Percentiles rank a stretch among this genome's conserved stretches.
These are phyloP conservation scores for Hipposideros armiger DNA, from an alignment of 2,113 vertebrate species.

Conservation along the genomic window DNA sequence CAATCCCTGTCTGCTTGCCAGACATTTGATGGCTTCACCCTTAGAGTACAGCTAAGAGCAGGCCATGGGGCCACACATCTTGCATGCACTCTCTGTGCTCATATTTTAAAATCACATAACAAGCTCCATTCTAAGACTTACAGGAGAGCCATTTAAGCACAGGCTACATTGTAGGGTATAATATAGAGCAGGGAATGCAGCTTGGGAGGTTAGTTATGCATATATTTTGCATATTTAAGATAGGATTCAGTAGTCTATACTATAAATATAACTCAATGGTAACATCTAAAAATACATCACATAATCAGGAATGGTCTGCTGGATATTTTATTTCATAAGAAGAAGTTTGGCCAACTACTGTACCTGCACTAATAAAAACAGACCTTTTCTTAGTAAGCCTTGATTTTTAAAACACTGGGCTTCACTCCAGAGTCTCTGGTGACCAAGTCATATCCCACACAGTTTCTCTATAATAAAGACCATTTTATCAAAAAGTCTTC, in stretches of 20 bases:
- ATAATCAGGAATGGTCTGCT: constrained; percentile 75
- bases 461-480: constrained; percentile 26
- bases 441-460: neutral
- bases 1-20: neutral
- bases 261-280: constrained; percentile 76
- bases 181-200: constrained; percentile 62
- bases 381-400: constrained; percentile 31
- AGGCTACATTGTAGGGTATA: constrained; percentile 64
- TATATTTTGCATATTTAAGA: constrained; percentile 78
- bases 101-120: constrained; percentile 48
- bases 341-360: constrained; percentile 72
- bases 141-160: constrained; percentile 52
- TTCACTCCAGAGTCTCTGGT: neutral
- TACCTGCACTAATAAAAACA: constrained; percentile 71
- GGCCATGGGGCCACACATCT: neutral
- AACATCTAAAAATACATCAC: constrained; percentile 75
- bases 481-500: constrained; percentile 64
- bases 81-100: neutral
- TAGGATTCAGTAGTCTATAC: constrained; percentile 50
- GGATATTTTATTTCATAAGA: constrained; percentile 77
- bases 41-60: neutral
- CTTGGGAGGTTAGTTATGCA: constrained; percentile 78
- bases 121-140: constrained; percentile 45
- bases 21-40: neutral
- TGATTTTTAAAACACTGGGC: constrained; percentile 46